These are phyloP conservation scores for Brenthis hecate DNA, from an alignment of 2,888 invertebrate species.

Conservation along the genomic window DNA sequence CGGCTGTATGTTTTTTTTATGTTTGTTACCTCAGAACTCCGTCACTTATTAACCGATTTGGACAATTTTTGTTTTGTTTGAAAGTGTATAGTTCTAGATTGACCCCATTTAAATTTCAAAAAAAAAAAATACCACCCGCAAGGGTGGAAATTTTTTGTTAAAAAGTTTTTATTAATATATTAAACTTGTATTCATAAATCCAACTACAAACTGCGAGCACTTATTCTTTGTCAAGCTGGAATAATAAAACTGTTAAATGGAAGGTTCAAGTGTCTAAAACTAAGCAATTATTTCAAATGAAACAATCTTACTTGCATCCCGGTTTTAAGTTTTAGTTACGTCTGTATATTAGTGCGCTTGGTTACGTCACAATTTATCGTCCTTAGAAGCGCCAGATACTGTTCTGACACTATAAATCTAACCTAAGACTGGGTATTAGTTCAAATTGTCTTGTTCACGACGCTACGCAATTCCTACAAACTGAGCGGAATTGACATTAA, in stretches of 20 bases:
- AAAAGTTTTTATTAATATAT: no score
- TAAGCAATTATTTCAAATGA: conserved; percentile 23
- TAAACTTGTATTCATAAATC: no score
- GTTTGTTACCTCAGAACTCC: no score
- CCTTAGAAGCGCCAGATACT: conserved; percentile 40
- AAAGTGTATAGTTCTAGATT: no score
- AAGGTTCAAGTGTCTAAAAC: conserved; percentile 1
- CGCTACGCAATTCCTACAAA: conserved; percentile 21
- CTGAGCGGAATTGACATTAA: conserved; percentile 16
- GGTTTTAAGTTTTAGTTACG: conserved; percentile 26
- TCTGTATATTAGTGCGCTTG: conserved; percentile 20
- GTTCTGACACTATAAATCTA: conserved; percentile 54
- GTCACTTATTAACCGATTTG: no score
- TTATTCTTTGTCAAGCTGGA: background rate
- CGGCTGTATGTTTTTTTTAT: no score
- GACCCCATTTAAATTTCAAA: no score
- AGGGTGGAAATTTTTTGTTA: no score
- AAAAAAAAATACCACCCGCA: no score
- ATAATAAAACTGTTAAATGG: background rate
- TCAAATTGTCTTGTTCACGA: conserved; percentile 50
- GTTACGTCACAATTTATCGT: conserved; percentile 42
- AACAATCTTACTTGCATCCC: conserved; percentile 27
- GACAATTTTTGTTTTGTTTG: no score
- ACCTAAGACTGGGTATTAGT: conserved; percentile 57
- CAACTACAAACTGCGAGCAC: no score